Percentiles rank a stretch among this genome's conserved stretches.
Evolutionary conservation across 2,113 vertebrate genomes (phyloP).

Genomic region (Takifugu flavidus): DNA sequence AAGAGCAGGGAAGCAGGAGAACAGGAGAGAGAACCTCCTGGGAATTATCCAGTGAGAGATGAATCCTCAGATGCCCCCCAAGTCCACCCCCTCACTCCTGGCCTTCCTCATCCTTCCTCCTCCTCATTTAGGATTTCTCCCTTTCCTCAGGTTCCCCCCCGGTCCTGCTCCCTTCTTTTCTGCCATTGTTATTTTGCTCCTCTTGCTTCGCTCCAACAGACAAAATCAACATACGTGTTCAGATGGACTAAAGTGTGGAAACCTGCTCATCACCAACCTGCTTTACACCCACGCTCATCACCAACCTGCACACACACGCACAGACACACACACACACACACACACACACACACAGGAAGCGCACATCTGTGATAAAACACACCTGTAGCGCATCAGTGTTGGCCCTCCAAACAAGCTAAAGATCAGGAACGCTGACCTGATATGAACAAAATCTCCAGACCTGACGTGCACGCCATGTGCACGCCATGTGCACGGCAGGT

Average conservation of each 20-base stretch:
- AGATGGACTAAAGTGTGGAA: no score
- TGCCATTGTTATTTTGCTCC: slow-evolving; percentile 27
- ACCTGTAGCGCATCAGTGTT: no score
- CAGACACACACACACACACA: no score
- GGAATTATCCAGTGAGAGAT: slow-evolving; percentile 76
- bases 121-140: slow-evolving; percentile 29
- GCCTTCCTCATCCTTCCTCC: slow-evolving; percentile 34
- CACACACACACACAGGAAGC: no score
- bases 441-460: neutral
- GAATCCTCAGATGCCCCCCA: slow-evolving; percentile 68
- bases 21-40: slow-evolving; percentile 72
- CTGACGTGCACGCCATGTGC: no score
- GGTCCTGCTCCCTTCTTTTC: slow-evolving; percentile 29
- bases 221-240: no score
- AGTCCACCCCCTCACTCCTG: slow-evolving; percentile 1
- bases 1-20: slow-evolving; percentile 47
- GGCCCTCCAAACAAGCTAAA: no score
- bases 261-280: no score
- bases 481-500: no score
- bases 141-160: slow-evolving; percentile 19
- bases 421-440: neutral
- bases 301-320: no score
- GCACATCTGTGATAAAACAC: no score
- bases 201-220: slow-evolving; percentile 16
- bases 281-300: no score